Conservation (phyloP, 2,797 vertebrate genomes). For the Tapirus indicus region DNA sequence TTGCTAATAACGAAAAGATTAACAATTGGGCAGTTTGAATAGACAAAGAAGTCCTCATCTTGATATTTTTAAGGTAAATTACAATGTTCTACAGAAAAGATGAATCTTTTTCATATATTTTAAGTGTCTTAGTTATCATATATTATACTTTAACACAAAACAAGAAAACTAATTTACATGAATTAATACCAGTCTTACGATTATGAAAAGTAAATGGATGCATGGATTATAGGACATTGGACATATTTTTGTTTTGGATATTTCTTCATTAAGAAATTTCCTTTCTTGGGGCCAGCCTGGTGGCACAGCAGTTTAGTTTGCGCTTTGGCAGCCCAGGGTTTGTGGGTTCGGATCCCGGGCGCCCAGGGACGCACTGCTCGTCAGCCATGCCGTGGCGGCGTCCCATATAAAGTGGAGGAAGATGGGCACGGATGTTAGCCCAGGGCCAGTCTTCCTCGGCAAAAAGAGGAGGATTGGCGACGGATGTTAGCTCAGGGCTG, state of each 20-base stretch:
- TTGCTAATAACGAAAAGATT: constrained; percentile 13
- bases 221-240: constrained; percentile 8
- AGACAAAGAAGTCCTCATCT: constrained; percentile 38
- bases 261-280: constrained; percentile 76
- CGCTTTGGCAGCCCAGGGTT: too few species aligned
- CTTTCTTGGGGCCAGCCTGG: background rate
- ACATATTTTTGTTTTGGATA: constrained; percentile 46
- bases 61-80: constrained; percentile 75
- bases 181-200: constrained; percentile 73
- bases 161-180: constrained; percentile 45
- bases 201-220: constrained; percentile 54
- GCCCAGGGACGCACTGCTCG: too few species aligned
- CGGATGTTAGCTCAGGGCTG: too few species aligned
- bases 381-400: too few species aligned
- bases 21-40: background rate
- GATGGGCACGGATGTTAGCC: too few species aligned
- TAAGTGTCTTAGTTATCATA: constrained; percentile 72
- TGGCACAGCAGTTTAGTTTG: too few species aligned
- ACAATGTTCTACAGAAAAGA: constrained; percentile 59
- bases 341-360: too few species aligned
- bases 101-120: constrained; percentile 68
- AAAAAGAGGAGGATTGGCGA: too few species aligned
- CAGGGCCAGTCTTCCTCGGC: too few species aligned
- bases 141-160: constrained; percentile 68
- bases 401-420: too few species aligned